Conservation (phyloP, 2,888 invertebrate genomes). For the Horisme vitalbata region DNA sequence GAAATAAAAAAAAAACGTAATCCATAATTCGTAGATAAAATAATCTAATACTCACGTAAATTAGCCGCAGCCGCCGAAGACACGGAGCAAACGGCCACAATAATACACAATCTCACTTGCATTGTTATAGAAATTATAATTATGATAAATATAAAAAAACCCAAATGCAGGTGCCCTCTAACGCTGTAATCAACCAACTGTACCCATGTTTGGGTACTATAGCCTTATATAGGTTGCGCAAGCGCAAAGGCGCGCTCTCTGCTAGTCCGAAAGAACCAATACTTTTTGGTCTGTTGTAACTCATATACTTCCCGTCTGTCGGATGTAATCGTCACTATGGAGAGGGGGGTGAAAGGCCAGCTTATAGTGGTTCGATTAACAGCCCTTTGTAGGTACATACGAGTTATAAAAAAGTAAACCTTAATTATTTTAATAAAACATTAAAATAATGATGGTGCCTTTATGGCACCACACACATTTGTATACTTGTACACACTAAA, state of each 20-base stretch:
- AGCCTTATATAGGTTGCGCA: slow-evolving; percentile 39
- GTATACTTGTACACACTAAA: too few species aligned
- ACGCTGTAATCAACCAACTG: slow-evolving; percentile 41
- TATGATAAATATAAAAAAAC: slow-evolving; percentile 29
- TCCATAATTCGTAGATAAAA: too few species aligned
- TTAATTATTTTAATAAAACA: too few species aligned
- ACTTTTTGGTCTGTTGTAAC: slow-evolving; percentile 18
- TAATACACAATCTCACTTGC: slow-evolving; percentile 52
- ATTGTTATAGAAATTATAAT: slow-evolving; percentile 43
- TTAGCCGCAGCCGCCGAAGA: slow-evolving; percentile 45
- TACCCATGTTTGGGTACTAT: slow-evolving; percentile 17
- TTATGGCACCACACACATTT: too few species aligned
- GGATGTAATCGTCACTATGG: slow-evolving; percentile 1
- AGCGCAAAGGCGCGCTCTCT: slow-evolving; percentile 16
- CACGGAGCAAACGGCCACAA: slow-evolving; percentile 42
- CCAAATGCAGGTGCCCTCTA: slow-evolving; percentile 17
- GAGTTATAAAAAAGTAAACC: too few species aligned
- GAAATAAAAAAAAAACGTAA: too few species aligned
- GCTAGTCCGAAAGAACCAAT: slow-evolving; percentile 11
- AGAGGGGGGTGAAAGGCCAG: slow-evolving; percentile 12
- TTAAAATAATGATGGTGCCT: too few species aligned
- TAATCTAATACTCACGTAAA: slow-evolving; percentile 56
- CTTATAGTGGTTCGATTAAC: slow-evolving; percentile 5
- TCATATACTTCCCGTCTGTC: slow-evolving; percentile 9
- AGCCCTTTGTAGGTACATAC: neutral